Evolutionary conservation across 2,113 vertebrate species (phyloP).

Genomic region (Nyctibius bracteatus): DNA sequence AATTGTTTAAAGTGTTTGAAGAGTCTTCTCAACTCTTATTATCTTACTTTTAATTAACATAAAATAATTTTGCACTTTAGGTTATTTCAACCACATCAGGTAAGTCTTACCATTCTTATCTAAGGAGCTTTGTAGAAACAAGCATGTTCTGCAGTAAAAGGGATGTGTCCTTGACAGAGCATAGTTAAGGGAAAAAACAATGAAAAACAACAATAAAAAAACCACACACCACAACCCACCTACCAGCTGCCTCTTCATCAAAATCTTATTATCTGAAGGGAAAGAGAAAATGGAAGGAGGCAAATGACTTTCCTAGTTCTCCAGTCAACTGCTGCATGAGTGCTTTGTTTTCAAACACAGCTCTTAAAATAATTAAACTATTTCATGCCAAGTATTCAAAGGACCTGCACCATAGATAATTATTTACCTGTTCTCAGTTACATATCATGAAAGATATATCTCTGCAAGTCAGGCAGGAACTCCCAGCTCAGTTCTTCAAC

Average conservation of each 20-base stretch:
- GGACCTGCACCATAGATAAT: neutral
- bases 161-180: neutral
- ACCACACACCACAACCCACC: neutral
- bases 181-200: neutral
- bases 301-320: neutral
- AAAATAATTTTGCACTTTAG: neutral
- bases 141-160: neutral
- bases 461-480: slow-evolving; percentile 33
- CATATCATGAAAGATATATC: neutral
- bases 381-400: neutral
- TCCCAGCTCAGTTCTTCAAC: slow-evolving; percentile 8
- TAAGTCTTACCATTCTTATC: neutral
- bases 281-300: neutral
- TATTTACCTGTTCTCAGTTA: slow-evolving; percentile 45
- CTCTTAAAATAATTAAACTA: slow-evolving; percentile 19
- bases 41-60: neutral
- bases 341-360: slow-evolving; percentile 34
- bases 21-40: neutral
- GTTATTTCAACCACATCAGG: neutral
- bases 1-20: neutral
- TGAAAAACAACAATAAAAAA: neutral
- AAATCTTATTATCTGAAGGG: neutral
- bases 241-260: neutral
- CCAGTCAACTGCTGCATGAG: neutral
- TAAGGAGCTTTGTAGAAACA: neutral